Evolutionary conservation across 1,140 invertebrate genomes (phyloP).

Genomic region (Drosophila persimilis): DNA sequence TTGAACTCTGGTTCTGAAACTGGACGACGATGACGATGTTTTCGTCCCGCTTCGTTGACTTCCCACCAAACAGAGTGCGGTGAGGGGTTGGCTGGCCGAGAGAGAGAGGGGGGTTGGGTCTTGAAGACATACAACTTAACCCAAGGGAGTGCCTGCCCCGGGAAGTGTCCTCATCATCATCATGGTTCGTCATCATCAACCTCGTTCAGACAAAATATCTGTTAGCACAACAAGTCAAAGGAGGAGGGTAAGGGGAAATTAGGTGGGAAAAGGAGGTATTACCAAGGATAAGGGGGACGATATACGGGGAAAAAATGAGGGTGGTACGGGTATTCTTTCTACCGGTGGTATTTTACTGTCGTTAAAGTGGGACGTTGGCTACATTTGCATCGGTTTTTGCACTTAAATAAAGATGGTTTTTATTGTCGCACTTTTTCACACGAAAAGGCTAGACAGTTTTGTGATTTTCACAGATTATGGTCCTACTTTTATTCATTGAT

Average conservation of each 20-base stretch:
- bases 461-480: too few species aligned
- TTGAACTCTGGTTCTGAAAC: conserved; percentile 62
- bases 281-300: conserved; percentile 1
- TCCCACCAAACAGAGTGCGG: conserved; percentile 23
- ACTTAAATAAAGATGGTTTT: too few species aligned
- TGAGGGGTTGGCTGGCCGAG: too few species aligned
- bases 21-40: conserved; percentile 27
- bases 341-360: too few species aligned
- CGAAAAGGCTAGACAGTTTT: too few species aligned
- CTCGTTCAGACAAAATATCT: conserved; percentile 52
- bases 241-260: neutral
- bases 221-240: conserved; percentile 51
- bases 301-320: too few species aligned
- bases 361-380: too few species aligned
- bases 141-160: conserved; percentile 17
- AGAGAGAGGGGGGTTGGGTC: too few species aligned
- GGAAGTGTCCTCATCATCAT: conserved; percentile 47
- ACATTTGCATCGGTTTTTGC: too few species aligned
- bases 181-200: conserved; percentile 22
- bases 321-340: too few species aligned
- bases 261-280: conserved; percentile 11
- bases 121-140: conserved; percentile 50
- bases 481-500: too few species aligned
- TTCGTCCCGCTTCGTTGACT: conserved; percentile 68
- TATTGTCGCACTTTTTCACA: too few species aligned